Base-by-base conservation (phyloP, 2,797 vertebrate species). In the Ctenopoma kingsleyae region DNA sequence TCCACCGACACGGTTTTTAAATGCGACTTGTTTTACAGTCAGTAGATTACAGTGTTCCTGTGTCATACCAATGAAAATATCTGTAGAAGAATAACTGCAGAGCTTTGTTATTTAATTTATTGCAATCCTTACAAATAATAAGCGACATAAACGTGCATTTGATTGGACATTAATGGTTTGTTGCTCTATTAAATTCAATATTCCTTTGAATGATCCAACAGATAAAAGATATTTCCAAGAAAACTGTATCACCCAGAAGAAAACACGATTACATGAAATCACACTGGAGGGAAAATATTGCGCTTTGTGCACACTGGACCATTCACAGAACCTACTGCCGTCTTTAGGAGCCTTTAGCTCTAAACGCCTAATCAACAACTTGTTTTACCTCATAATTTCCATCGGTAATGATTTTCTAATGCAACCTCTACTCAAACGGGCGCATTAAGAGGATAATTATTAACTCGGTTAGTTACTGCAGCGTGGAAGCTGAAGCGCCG, bases 401-500 rank as follows among this genome's bases (percentile, higher is more conserved):
- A 82, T 84, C 91, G 88, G 71, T 93, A 93, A 91, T 94, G 91
- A 95, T 94, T 93, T 94, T 95, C 94, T 95, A 88, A 93, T 93
- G 84, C 90, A 88, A 77, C 84, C 90, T 87, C 85, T 50, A 60
- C 77, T 78, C 85, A 87, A 90, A 91, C 78, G 77, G 87, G 71
- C 54, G 78, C 8, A 91, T 95, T 93, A 93, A 62, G 59, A 38
- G 44, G 84, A 63, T 30, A 92, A 87, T 93, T 62, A 95, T 96
- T 95, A 95, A 94, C 94, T 51, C 66, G 83, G 67, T 85, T 86
- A 78, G 81, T 85, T 86, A 78, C 80, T 58, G 85, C 77, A 20
- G 77, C 74, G 51, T 84, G 83, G 85, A 82, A 56, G 58, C 69
- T 20, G 65, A 32, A 53, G 86, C 70, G 62, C 71, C 50, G 65